These are phyloP conservation scores for Octonoba sinensis DNA, from an alignment of 2,888 invertebrate species.

Conservation along the genomic window DNA sequence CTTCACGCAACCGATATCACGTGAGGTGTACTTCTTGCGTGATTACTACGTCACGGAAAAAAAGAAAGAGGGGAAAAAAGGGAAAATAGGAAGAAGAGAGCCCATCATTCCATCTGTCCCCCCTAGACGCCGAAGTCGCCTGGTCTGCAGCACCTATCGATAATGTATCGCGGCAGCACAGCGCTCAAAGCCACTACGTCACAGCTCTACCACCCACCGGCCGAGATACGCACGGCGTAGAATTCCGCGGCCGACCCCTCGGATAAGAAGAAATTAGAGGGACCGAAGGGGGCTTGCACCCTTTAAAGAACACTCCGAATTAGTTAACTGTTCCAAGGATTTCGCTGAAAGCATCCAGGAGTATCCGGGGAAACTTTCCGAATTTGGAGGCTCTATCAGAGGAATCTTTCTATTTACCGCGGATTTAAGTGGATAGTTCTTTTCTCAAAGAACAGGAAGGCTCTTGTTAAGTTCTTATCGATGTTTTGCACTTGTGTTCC, in stretches of 20 bases:
- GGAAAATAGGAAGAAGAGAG: conserved; percentile 1
- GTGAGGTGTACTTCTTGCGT: neutral
- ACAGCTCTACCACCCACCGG: conserved; percentile 46
- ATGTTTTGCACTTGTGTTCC: too few relatives aligned
- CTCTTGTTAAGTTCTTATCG: too few relatives aligned
- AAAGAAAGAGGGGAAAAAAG: neutral
- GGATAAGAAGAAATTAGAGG: neutral
- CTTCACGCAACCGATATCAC: too few relatives aligned
- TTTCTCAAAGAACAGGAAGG: too few relatives aligned
- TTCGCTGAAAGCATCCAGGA: too few relatives aligned
- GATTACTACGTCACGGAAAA: neutral
- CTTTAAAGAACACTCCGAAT: neutral
- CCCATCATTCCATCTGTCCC: conserved; percentile 15
- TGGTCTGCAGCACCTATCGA: conserved; percentile 52
- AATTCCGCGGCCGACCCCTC: neutral
- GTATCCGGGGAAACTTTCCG: too few relatives aligned
- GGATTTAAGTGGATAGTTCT: too few relatives aligned
- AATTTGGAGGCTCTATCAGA: too few relatives aligned
- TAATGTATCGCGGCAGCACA: conserved; percentile 42
- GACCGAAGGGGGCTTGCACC: neutral
- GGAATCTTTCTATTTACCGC: too few relatives aligned
- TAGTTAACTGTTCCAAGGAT: neutral
- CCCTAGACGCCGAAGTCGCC: conserved; percentile 33
- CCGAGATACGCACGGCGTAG: neutral
- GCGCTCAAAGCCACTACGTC: conserved; percentile 42